Conservation (phyloP, 2,888 invertebrate genomes). For the Campopleginae sp. region DNA sequence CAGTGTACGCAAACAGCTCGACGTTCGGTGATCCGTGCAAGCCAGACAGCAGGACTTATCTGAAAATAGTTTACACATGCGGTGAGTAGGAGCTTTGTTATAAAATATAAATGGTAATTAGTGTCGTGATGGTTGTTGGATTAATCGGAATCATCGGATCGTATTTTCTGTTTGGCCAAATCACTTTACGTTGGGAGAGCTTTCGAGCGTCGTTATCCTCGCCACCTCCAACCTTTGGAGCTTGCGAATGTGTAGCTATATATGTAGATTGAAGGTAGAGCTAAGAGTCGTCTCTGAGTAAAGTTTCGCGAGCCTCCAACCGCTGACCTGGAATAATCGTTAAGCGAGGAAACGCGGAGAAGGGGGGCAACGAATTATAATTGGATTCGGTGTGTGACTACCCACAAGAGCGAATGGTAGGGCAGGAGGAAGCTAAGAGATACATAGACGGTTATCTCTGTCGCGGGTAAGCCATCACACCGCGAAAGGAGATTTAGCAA, state of each 20-base stretch:
- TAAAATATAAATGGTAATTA: background rate
- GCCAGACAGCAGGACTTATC: slow-evolving; percentile 91
- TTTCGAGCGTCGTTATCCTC: slow-evolving; percentile 22
- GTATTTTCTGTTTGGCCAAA: slow-evolving; percentile 2
- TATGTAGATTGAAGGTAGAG: slow-evolving; percentile 18
- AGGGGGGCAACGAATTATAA: slow-evolving; percentile 75
- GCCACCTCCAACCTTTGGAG: background rate
- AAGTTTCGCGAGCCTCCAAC: slow-evolving; percentile 68
- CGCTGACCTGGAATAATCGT: slow-evolving; percentile 79
- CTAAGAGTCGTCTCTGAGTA: slow-evolving; percentile 50
- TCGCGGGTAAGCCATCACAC: slow-evolving; percentile 25
- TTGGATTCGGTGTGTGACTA: slow-evolving; percentile 79
- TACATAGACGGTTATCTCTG: slow-evolving; percentile 12
- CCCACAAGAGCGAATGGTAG: slow-evolving; percentile 59
- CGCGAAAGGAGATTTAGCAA: slow-evolving; percentile 19
- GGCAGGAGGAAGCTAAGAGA: slow-evolving; percentile 4
- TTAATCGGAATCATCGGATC: background rate
- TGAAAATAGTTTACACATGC: slow-evolving; percentile 94
- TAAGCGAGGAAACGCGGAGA: slow-evolving; percentile 61
- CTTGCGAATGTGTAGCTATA: background rate
- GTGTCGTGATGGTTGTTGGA: background rate
- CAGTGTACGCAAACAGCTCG: slow-evolving; percentile 91
- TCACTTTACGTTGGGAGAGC: background rate
- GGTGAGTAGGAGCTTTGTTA: slow-evolving; percentile 86
- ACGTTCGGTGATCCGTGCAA: slow-evolving; percentile 94